phyloP scores from a whole-genome alignment of 1,140 invertebrate species.

The Phenacoccus solenopsis region DNA sequence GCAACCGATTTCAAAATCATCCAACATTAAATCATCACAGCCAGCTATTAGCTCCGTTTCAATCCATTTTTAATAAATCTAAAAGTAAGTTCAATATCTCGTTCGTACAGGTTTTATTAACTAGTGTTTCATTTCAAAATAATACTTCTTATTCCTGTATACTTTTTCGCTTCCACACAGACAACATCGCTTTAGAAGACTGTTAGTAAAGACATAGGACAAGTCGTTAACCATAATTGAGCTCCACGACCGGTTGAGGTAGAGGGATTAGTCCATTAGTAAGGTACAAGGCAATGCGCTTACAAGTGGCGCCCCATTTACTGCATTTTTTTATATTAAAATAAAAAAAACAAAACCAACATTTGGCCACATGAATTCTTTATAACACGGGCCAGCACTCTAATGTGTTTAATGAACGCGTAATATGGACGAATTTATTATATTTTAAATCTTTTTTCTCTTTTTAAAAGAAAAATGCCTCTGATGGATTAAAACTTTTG shows the following conservation, averaged over 20 bases:
- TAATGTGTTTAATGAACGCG: neutral
- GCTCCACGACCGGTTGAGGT: slow-evolving; percentile 6
- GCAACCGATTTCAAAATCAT: too few relatives aligned
- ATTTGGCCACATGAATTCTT: neutral
- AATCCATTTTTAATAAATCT: too few relatives aligned
- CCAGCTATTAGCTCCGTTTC: too few relatives aligned
- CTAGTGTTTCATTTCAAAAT: neutral
- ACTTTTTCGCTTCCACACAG: slow-evolving; percentile 6
- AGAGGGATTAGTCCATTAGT: slow-evolving; percentile 17
- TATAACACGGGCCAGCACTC: neutral
- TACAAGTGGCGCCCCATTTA: slow-evolving; percentile 14
- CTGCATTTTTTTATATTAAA: slow-evolving; percentile 17
- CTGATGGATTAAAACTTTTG: too few relatives aligned
- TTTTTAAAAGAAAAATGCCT: too few relatives aligned
- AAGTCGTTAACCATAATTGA: slow-evolving; percentile 16
- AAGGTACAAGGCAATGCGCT: slow-evolving; percentile 12
- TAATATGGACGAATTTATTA: neutral
- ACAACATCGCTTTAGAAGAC: neutral
- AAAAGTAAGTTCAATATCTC: neutral
- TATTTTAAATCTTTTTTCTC: neutral
- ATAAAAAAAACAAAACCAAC: slow-evolving; percentile 5
- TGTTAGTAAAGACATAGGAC: slow-evolving; percentile 15
- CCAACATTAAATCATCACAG: too few relatives aligned
- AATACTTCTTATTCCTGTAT: neutral
- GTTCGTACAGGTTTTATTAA: slow-evolving; percentile 6